Percentiles rank a stretch among this genome's conserved stretches.
These are phyloP conservation scores for Avahi laniger DNA, from an alignment of 2,797 vertebrate genomes.

Conservation along the genomic window DNA sequence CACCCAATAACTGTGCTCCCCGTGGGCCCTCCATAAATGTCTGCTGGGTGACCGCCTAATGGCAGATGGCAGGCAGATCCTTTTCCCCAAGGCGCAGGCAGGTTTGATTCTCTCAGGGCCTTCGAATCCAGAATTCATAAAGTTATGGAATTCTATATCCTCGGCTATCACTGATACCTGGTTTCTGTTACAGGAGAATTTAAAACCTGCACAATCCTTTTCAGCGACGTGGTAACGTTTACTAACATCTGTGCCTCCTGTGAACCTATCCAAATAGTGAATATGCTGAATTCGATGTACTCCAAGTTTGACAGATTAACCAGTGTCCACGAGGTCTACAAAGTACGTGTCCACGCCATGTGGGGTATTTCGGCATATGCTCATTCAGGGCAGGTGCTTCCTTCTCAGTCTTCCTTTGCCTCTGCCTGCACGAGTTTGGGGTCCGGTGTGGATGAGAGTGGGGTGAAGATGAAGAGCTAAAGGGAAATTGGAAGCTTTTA, in stretches of 20 bases:
- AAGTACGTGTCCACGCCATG: constrained; percentile 77
- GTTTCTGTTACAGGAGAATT: constrained; percentile 85
- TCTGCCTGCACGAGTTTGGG: neutral
- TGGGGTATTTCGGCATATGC: neutral
- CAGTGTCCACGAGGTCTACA: constrained; percentile 85
- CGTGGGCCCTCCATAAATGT: neutral
- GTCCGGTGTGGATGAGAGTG: neutral
- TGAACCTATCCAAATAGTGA: constrained; percentile 88
- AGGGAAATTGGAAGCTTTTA: neutral
- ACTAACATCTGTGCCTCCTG: constrained; percentile 88
- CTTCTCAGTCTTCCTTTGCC: neutral
- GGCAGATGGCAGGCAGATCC: too few relatives aligned
- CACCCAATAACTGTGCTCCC: neutral
- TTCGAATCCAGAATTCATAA: neutral
- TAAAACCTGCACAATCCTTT: constrained; percentile 87
- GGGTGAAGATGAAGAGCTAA: neutral
- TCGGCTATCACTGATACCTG: neutral
- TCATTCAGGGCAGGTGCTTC: neutral
- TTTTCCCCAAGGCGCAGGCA: neutral
- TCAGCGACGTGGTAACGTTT: constrained; percentile 90
- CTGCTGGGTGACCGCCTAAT: neutral
- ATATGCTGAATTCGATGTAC: constrained; percentile 89
- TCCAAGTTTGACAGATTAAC: constrained; percentile 88
- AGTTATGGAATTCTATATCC: neutral
- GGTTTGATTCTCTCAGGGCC: neutral